Percentiles rank a stretch among this genome's conserved stretches.
Conservation (phyloP, 1,140 invertebrate genomes). For the Penaeus chinensis region DNA sequence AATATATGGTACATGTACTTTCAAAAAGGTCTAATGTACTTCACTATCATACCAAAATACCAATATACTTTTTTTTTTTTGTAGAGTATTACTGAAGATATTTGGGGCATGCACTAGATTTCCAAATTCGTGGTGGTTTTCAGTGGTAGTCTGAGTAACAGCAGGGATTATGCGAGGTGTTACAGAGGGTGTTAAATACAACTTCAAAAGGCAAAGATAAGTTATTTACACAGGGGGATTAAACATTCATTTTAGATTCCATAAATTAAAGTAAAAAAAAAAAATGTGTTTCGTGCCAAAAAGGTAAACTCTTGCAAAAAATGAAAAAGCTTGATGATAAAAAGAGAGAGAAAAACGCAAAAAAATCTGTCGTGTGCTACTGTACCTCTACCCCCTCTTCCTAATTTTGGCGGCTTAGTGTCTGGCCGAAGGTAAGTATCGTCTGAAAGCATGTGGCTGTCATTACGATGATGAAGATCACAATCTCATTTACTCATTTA, state of each 20-base stretch:
- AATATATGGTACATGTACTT: too few species aligned
- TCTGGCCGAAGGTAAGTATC: slow-evolving; percentile 54
- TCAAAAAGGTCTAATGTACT: too few species aligned
- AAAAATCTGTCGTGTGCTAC: slow-evolving; percentile 28
- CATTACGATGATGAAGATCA: slow-evolving; percentile 37
- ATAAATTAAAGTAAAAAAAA: slow-evolving; percentile 16
- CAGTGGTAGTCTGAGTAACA: slow-evolving; percentile 1
- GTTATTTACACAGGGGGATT: slow-evolving; percentile 43
- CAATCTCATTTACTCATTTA: background rate
- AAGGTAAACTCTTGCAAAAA: slow-evolving; percentile 18
- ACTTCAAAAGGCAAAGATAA: slow-evolving; percentile 20
- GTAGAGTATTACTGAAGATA: slow-evolving; percentile 5
- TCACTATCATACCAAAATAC: too few species aligned
- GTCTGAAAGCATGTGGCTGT: slow-evolving; percentile 56
- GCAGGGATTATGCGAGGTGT: background rate
- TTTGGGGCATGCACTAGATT: slow-evolving; percentile 29
- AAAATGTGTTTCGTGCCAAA: slow-evolving; percentile 16
- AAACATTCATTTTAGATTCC: slow-evolving; percentile 39
- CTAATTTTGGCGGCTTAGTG: slow-evolving; percentile 59
- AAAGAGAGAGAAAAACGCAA: slow-evolving; percentile 29
- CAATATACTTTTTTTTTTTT: too few species aligned
- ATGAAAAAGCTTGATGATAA: slow-evolving; percentile 37
- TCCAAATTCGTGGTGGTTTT: slow-evolving; percentile 36
- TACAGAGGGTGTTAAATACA: slow-evolving; percentile 28
- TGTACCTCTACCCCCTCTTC: slow-evolving; percentile 57